Base-by-base conservation (phyloP, 2,888 invertebrate genomes). In the Pammene aurita region DNA sequence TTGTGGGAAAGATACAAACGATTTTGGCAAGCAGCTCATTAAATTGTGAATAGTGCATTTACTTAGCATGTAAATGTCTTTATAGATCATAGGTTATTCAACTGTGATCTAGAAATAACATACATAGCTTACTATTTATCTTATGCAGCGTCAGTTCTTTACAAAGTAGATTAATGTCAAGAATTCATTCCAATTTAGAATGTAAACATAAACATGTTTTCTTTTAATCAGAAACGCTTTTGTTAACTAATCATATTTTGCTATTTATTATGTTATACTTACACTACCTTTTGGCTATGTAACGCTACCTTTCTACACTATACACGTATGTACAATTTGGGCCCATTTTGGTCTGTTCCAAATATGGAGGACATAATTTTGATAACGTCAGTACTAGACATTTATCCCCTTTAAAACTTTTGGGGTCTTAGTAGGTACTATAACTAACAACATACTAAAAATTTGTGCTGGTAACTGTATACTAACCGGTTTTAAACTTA, bases 1-100 rank as follows among this genome's bases (percentile, higher is more conserved):
- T 78, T 73, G 79, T 78, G 78, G 71, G 73, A 82, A 80, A 78
- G 69, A 73, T 75, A 75, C 79, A 76, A 79, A 77, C 72, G 80
- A 78, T 76, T 79, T 80, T 77, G 73, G 77, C 75, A 74, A 74
- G 65, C 72, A 74, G 76, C 77, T 74, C 81, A 79, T 81, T 81
- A 73, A 64, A 73, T 76, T 72, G 80, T 78, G 73, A 76, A 75
- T 68, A 66, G 67, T 71, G 65, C 71, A 74, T 74, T 26, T 69
- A 76, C 68, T 58, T 68, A 68, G 57, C 44, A 75, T 72, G 72
- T 71, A 70, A 71, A 69, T 66, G 42, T 62, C 68, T 72, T 73
- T 74, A 70, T 76, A 62, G 75, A 74, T 71, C 70, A 73, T 70
- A 55, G 74, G 76, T 74, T 75, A 55, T 77, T 78, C 71, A 77